A percentile compares a stretch with the other conserved stretches of the same genome.
Evolutionary conservation across 2,797 vertebrate genomes (phyloP).

Genomic region (Falco naumanni): DNA sequence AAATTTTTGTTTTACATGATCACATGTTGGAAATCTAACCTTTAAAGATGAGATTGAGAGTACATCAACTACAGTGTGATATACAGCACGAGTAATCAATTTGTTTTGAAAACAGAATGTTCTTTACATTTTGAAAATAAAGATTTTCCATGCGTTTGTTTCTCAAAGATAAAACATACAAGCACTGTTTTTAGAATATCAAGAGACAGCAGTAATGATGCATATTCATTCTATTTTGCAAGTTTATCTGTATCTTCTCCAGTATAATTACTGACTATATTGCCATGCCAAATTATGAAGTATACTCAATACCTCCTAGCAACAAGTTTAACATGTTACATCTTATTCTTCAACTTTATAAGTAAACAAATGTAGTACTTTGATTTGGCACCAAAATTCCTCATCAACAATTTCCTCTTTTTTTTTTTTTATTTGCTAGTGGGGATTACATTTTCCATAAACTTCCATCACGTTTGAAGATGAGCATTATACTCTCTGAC

Average conservation of each 20-base stretch:
- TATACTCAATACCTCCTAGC: not conserved
- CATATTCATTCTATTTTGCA: not conserved
- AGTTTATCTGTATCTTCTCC: not conserved
- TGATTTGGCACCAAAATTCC: not conserved
- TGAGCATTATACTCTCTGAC: not conserved
- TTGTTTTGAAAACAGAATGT: not conserved
- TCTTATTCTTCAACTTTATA: slow-evolving; percentile 15
- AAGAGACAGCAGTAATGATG: not conserved
- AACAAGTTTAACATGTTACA: not conserved
- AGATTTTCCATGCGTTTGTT: not conserved
- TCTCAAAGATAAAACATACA: not conserved
- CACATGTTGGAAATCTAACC: not conserved
- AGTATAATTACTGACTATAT: not conserved
- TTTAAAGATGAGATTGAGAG: not conserved
- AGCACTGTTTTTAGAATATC: not conserved
- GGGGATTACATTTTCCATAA: not conserved
- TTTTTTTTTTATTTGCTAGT: not conserved
- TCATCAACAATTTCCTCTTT: not conserved
- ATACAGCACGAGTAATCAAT: not conserved
- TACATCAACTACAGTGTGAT: not conserved
- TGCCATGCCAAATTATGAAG: not conserved
- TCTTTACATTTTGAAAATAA: not conserved
- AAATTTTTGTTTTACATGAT: not conserved
- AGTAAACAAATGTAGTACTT: slow-evolving; percentile 2
- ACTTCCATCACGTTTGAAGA: not conserved